Conservation (phyloP, 2,888 invertebrate genomes). For the Diabrotica balteata region DNA sequence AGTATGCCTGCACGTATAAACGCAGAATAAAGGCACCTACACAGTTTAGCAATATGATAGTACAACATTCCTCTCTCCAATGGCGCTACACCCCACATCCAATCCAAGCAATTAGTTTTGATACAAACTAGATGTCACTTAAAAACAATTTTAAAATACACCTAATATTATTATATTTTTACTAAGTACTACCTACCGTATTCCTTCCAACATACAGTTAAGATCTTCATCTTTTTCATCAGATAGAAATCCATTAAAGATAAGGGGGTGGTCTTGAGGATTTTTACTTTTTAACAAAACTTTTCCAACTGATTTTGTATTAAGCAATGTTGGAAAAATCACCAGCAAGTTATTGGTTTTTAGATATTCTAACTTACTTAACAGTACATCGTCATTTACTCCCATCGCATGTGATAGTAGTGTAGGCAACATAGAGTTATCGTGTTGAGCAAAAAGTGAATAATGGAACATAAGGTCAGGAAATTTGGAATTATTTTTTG, state of each 20-base stretch:
- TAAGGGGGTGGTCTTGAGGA: conserved; percentile 67
- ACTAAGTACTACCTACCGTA: conserved; percentile 46
- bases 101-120: no score
- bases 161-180: no score
- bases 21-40: no score
- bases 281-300: conserved; percentile 64
- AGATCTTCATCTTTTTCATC: conserved; percentile 64
- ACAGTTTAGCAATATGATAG: no score
- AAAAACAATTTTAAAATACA: no score
- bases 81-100: no score
- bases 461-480: conserved; percentile 62
- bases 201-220: conserved; percentile 63
- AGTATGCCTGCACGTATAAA: no score
- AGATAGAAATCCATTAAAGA: conserved; percentile 70
- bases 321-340: conserved; percentile 39
- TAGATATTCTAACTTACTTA: conserved; percentile 32
- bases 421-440: conserved; percentile 29
- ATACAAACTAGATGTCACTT: no score
- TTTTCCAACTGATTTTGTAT: conserved; percentile 64
- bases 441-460: conserved; percentile 51
- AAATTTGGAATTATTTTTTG: conserved; percentile 58
- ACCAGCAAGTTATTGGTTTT: conserved; percentile 25
- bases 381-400: conserved; percentile 45
- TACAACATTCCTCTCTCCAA: no score
- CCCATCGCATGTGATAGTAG: conserved; percentile 38